Evolutionary conservation across 92 coral and sea anemone species (phyloP), one percentile per base, ranked within the genome.

Genomic region (Palythoa grandiflora): DNA sequence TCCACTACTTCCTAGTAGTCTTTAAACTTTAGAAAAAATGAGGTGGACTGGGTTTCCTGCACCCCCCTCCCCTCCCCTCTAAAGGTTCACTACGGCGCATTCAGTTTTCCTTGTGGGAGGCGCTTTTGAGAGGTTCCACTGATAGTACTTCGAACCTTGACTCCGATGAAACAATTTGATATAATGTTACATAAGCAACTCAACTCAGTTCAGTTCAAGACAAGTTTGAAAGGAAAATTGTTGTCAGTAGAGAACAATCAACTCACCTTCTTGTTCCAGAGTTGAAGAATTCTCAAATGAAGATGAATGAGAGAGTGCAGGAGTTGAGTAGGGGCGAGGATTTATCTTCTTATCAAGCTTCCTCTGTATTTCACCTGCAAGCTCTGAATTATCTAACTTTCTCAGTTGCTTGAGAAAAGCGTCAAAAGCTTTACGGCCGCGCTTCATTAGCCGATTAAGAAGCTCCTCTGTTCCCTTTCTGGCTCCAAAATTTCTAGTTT

Each of bases 401-500:
- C 2, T 28, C 60, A 80, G 13, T 19, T 5, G 6, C 12, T 5
- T 38, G 6, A 80, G 38, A 14, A 80, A 80, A 12, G 17, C 35
- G 1, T 1, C 6, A 19, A 17, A 80, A 47, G 85, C 85, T 0
- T 40, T 39, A 50, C 20, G 36, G 28, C 85, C 85, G 39, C 85
- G 85, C 55, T 80, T 80, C 55, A 38, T 63, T 10, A 80, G 85
- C 38, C 57, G 60, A 17, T n/a, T 17, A 19, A 80, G 16, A 66
- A 80, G 85, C 40, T 63, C 57, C 4, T 44, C n/a, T 61, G 85
- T 19, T 80, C 60, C 85, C 39, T 40, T 47, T 0, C 7, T 63
- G 17, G 12, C 19, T 7, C 85, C 85, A 10, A 21, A 0, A 35
- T 61, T 63, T 3, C 1, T 40, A 14, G 16, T 39, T 6, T n/a